Evolutionary conservation across 2,888 invertebrate species (phyloP).

Genomic region (Mactromeris polynyma): DNA sequence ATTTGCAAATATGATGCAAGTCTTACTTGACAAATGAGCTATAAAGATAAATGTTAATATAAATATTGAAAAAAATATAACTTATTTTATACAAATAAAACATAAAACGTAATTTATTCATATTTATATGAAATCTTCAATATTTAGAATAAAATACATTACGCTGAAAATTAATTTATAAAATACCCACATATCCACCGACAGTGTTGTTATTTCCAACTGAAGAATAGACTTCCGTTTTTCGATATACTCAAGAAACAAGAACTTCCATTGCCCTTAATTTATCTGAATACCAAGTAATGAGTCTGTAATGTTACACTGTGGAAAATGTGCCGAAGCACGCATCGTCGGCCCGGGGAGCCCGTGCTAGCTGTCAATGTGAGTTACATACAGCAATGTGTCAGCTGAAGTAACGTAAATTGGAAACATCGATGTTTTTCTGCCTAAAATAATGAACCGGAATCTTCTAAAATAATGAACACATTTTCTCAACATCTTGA

Average conservation of each 20-base stretch:
- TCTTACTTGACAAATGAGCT: background rate
- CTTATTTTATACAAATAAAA: background rate
- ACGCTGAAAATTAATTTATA: background rate
- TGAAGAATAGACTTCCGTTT: background rate
- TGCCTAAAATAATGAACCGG: background rate
- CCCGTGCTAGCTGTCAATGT: slow-evolving; percentile 15
- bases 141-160: background rate
- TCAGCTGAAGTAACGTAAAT: slow-evolving; percentile 6
- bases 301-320: slow-evolving; percentile 7
- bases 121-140: background rate
- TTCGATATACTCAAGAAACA: background rate
- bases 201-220: background rate
- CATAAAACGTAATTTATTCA: background rate
- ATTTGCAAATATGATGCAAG: background rate
- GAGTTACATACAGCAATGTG: background rate
- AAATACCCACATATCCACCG: background rate
- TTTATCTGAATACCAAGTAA: background rate
- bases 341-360: background rate
- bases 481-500: background rate
- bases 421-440: slow-evolving; percentile 1
- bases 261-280: background rate
- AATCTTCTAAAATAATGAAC: slow-evolving; percentile 6
- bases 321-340: slow-evolving; percentile 16
- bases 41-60: background rate
- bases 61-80: no score